Percentiles rank a stretch among this genome's conserved stretches.
phyloP scores from a whole-genome alignment of 2,113 vertebrate genomes.

The Montifringilla adamsi region DNA sequence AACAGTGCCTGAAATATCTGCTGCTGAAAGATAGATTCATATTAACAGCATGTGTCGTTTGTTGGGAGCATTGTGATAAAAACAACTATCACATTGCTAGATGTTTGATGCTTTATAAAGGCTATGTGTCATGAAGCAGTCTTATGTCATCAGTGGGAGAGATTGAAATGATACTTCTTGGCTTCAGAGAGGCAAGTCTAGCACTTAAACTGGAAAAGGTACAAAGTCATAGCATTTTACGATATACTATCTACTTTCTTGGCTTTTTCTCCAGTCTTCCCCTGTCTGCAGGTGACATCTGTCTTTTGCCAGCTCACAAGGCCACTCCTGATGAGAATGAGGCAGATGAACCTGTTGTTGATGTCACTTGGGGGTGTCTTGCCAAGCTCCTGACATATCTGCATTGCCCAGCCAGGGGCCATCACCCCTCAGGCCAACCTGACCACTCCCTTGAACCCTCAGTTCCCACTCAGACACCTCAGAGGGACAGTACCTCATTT shows the following conservation, averaged over 20 bases:
- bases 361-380: neutral
- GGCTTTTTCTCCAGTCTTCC: neutral
- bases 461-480: neutral
- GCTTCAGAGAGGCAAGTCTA: conserved; percentile 2
- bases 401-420: neutral
- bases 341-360: neutral
- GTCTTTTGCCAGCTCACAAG: neutral
- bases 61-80: conserved; percentile 59
- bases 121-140: conserved; percentile 1
- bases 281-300: neutral
- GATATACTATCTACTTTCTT: neutral
- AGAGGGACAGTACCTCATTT: neutral
- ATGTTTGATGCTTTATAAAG: conserved; percentile 51
- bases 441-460: neutral
- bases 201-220: neutral
- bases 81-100: conserved; percentile 40
- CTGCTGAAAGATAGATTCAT: conserved; percentile 60
- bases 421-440: neutral
- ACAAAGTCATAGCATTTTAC: neutral
- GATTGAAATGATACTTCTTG: conserved; percentile 8
- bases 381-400: neutral
- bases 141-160: conserved; percentile 38
- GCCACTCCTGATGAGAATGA: neutral
- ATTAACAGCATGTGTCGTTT: conserved; percentile 58
- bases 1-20: conserved; percentile 56